phyloP scores from a whole-genome alignment of 2,888 invertebrate species.

The Epirrhoe tristata region DNA sequence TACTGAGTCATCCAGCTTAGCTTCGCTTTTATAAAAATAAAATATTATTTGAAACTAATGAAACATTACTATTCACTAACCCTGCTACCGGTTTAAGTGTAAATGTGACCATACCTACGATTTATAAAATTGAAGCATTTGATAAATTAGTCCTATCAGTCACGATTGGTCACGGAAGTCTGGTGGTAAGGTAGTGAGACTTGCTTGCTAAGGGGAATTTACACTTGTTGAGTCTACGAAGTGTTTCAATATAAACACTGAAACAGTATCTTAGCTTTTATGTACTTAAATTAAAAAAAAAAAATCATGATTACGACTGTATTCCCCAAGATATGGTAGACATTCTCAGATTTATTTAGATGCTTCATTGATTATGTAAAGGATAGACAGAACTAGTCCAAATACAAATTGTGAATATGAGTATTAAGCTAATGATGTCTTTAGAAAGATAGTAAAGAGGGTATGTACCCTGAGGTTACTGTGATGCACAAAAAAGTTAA shows the following conservation, averaged over 20 bases:
- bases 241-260: conserved; percentile 18
- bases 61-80: not conserved
- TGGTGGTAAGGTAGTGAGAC: conserved; percentile 49
- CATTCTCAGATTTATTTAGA: too few relatives aligned
- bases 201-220: conserved; percentile 46
- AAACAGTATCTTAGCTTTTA: not conserved
- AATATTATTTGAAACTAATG: not conserved
- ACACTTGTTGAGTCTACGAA: conserved; percentile 51
- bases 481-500: not conserved
- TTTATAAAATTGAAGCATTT: conserved; percentile 81
- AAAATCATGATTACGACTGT: too few relatives aligned
- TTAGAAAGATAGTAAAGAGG: too few relatives aligned
- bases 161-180: conserved; percentile 82
- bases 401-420: not conserved
- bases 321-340: too few relatives aligned
- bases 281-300: too few relatives aligned
- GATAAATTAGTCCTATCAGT: conserved; percentile 83
- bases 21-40: too few relatives aligned
- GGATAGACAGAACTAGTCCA: too few relatives aligned
- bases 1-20: too few relatives aligned
- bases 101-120: conserved; percentile 50
- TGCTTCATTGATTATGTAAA: too few relatives aligned
- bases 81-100: conserved; percentile 10
- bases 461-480: not conserved
- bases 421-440: too few relatives aligned